Conservation (phyloP, 2,888 invertebrate species). For the Danaus chrysippus region DNA sequence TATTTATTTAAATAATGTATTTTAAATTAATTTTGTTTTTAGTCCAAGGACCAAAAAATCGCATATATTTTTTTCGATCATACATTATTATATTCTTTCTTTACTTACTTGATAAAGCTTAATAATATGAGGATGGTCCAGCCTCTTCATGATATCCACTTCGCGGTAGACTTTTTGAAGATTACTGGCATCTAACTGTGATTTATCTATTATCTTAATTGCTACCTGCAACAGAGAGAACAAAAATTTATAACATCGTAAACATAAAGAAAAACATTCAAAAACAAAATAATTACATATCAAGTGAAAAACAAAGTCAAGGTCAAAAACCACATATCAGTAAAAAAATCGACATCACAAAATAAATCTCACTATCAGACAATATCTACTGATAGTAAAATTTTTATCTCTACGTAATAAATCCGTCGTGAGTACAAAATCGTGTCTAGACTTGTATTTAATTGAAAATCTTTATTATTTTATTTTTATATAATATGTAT, state of each 20-base stretch:
- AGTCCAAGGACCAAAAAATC: no score
- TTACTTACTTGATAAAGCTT: conserved; percentile 93
- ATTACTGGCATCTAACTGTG: conserved; percentile 93
- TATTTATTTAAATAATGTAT: no score
- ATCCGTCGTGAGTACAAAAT: no score
- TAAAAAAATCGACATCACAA: no score
- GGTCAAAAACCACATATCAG: no score
- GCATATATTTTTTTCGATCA: not conserved
- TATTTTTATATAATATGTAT: conserved; percentile 10
- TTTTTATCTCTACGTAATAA: no score
- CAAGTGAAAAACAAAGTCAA: no score
- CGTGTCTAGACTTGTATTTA: no score
- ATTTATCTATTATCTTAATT: conserved; percentile 97
- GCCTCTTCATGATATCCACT: conserved; percentile 97
- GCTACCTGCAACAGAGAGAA: conserved; percentile 85
- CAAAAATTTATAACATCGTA: not conserved
- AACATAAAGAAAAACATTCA: not conserved
- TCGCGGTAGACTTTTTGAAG: conserved; percentile 97
- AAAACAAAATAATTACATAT: no score
- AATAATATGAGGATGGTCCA: conserved; percentile 98
- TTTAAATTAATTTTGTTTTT: no score
- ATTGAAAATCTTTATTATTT: not conserved
- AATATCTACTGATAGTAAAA: no score
- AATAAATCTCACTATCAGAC: no score
- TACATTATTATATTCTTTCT: not conserved